Percentiles rank a stretch among this genome's conserved stretches.
Conservation (phyloP, 2,888 invertebrate species). For the Resseliella maxima region DNA sequence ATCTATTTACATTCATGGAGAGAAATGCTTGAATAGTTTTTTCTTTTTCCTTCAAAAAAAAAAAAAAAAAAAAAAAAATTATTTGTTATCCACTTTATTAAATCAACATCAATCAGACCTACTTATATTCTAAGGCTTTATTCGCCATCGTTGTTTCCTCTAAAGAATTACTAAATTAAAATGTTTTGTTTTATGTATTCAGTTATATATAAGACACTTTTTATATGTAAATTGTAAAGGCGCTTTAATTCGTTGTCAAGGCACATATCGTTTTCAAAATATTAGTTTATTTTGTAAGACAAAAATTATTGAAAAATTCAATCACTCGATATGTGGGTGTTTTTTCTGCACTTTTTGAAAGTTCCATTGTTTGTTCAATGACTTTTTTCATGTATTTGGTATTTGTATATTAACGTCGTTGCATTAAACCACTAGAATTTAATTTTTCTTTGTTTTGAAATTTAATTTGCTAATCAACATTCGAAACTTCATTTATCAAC, state of each 20-base stretch:
- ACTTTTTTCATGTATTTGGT: neutral
- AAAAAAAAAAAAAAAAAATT: too few relatives aligned
- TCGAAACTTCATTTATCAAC: neutral
- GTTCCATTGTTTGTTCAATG: too few relatives aligned
- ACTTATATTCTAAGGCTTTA: neutral
- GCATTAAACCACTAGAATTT: too few relatives aligned
- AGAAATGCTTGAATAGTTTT: too few relatives aligned
- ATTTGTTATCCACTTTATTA: neutral
- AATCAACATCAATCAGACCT: neutral
- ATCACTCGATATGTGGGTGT: conserved; percentile 7
- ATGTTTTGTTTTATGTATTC: neutral
- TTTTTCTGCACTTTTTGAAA: too few relatives aligned
- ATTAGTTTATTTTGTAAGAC: neutral
- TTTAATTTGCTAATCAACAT: neutral
- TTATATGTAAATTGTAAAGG: neutral
- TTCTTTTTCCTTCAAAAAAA: too few relatives aligned
- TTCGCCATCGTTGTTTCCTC: too few relatives aligned
- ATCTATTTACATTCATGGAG: neutral
- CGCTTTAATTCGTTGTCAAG: conserved; percentile 36
- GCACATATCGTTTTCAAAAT: conserved; percentile 41
- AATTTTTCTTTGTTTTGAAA: neutral
- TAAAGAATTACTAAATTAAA: too few relatives aligned
- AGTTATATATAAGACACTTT: neutral
- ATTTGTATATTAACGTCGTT: too few relatives aligned
- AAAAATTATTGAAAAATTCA: neutral